Evolutionary conservation across 2,113 vertebrate genomes (phyloP), one percentile per base, ranked within the genome.

Genomic region (Rhegmatorhina hoffmannsi): DNA sequence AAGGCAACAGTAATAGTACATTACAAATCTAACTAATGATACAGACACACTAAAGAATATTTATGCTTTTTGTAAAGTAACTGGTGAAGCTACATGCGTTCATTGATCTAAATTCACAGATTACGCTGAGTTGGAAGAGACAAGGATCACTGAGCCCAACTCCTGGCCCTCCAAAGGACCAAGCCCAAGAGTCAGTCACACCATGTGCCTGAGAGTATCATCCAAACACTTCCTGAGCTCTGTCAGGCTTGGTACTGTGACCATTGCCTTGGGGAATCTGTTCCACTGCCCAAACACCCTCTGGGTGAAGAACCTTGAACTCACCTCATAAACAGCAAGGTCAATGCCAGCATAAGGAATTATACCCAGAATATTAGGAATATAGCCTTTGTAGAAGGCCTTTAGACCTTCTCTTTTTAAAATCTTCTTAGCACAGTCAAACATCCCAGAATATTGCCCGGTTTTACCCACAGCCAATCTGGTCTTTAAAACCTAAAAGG

Each of bases 341-440:
- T 99, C 99, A 76, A 99, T 99, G 78, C 99, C 99, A 55, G 99
- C 99, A 6, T 99, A 99, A 68, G 99, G 99, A 97, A 99, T 99
- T 92, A 99, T 99, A 75, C 99, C 99, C 83, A 99, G 83, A 92
- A 99, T 97, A 94, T 99, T 99, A 82, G 99, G 99, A 95, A 99
- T 23, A 74, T 99, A 99, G 70, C 99, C 99, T 98, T 99, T 99
- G 96, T 99, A 99, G 95, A 99, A 99, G 72, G 99, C 98, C 81
- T 97, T 98, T 34, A 98, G 50, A 5, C 99, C 99, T 97, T 99
- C 99, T 33, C 96, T 98, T 96, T 98, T 98, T 95, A 99, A 96
- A 95, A 99, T 99, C 87, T 98, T 98, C 97, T 98, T 99, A 85
- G 98, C 99, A 97, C 99, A 99, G 72, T 99, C 98, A 56, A 98